phyloP scores from a whole-genome alignment of 2,113 vertebrate genomes.

The rat (Rattus norvegicus) region GRCr8 NC_086032.1:99202001-99202500 shows the following conservation, averaged over 20 bases:
- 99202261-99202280: too few species aligned
- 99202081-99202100: background rate
- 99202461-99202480: slow-evolving; percentile 22
- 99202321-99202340: too few species aligned
- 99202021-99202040: background rate
- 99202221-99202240: slow-evolving; percentile 53
- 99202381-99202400: too few species aligned
- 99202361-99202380: too few species aligned
- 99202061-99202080: background rate
- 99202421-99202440: slow-evolving; percentile 48
- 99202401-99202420: slow-evolving; percentile 30
- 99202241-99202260: slow-evolving; percentile 26
- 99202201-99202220: slow-evolving; percentile 63
- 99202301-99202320: too few species aligned
- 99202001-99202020: background rate
- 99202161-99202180: slow-evolving; percentile 2
- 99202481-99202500: slow-evolving; percentile 40
- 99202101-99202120: slow-evolving; percentile 59
- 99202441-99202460: slow-evolving; percentile 47
- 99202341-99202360: too few species aligned
- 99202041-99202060: background rate
- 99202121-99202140: slow-evolving; percentile 24
- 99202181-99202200: slow-evolving; percentile 68
- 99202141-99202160: slow-evolving; percentile 68
- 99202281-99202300: too few species aligned